Conservation (phyloP, 2,888 invertebrate genomes). For the Pediacus dermestoides region DNA sequence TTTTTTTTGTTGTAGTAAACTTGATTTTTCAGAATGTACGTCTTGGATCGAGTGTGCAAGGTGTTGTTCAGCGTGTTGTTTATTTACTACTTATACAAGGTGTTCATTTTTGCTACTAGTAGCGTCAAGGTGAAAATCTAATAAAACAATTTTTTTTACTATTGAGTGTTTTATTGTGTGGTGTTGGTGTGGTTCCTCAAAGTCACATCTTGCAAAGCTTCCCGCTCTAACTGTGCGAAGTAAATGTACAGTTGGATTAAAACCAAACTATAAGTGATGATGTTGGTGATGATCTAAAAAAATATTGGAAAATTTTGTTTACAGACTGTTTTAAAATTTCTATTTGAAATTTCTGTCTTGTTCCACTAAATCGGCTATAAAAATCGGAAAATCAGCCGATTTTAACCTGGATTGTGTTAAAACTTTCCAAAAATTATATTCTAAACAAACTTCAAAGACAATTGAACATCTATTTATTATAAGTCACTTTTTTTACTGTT, state of each 20-base stretch:
- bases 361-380: too few species aligned
- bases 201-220: background rate
- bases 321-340: too few species aligned
- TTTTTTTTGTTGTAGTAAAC: background rate
- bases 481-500: too few species aligned
- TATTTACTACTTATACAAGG: constrained; percentile 53
- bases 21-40: constrained; percentile 73
- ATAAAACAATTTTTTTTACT: too few species aligned
- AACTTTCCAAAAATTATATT: too few species aligned
- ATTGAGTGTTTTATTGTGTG: too few species aligned
- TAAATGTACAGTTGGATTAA: constrained; percentile 19
- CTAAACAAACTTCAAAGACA: too few species aligned
- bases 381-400: too few species aligned
- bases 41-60: constrained; percentile 72
- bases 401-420: too few species aligned
- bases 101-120: background rate
- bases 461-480: too few species aligned
- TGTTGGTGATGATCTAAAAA: constrained; percentile 17
- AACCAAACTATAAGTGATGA: constrained; percentile 19
- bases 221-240: too few species aligned
- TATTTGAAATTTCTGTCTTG: too few species aligned
- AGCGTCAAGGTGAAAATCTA: background rate
- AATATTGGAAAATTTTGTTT: constrained; percentile 1
- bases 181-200: background rate
- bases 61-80: constrained; percentile 63